phyloP scores from a whole-genome alignment of 2,888 invertebrate species.

The Drosophila helvetica region DNA sequence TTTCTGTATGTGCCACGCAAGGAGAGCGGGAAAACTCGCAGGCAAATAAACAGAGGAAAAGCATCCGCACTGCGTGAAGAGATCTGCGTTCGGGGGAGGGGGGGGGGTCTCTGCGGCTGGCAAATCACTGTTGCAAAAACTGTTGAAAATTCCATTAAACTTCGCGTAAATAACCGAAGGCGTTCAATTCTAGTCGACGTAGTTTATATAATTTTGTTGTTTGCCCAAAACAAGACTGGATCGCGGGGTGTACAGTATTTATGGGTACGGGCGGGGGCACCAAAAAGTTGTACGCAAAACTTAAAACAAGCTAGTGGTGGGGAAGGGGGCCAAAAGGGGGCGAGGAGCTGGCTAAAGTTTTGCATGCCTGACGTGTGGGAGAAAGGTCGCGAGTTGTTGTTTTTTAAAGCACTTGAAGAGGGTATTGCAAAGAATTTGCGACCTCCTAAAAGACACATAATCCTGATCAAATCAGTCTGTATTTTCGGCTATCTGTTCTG shows the following conservation, averaged over 20 bases:
- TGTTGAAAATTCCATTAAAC: conserved; percentile 83
- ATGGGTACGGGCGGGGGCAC: conserved; percentile 23
- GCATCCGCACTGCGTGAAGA: not conserved
- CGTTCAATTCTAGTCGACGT: conserved; percentile 80
- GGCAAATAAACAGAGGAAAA: conserved; percentile 45
- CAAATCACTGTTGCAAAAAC: conserved; percentile 76
- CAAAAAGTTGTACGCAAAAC: conserved; percentile 62
- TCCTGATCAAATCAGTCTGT: too few species aligned
- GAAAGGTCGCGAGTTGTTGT: conserved; percentile 4
- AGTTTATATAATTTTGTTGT: conserved; percentile 79
- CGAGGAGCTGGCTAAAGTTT: conserved; percentile 44
- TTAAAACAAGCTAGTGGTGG: conserved; percentile 57
- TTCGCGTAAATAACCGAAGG: conserved; percentile 82
- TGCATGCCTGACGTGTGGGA: conserved; percentile 33
- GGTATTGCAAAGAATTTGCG: too few species aligned
- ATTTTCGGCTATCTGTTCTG: not conserved
- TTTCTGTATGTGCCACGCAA: conserved; percentile 39
- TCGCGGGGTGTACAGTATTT: conserved; percentile 26
- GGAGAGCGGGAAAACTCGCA: conserved; percentile 28
- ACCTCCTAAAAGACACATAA: too few species aligned
- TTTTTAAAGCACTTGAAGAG: not conserved
- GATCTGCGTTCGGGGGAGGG: conserved; percentile 1
- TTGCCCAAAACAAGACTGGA: conserved; percentile 63
- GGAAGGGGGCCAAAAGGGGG: not conserved
- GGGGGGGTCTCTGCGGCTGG: conserved; percentile 51